A percentile compares a stretch with the other conserved stretches of the same genome.
phyloP scores from a whole-genome alignment of 1,140 invertebrate species.

The Camponotus pennsylvanicus region DNA sequence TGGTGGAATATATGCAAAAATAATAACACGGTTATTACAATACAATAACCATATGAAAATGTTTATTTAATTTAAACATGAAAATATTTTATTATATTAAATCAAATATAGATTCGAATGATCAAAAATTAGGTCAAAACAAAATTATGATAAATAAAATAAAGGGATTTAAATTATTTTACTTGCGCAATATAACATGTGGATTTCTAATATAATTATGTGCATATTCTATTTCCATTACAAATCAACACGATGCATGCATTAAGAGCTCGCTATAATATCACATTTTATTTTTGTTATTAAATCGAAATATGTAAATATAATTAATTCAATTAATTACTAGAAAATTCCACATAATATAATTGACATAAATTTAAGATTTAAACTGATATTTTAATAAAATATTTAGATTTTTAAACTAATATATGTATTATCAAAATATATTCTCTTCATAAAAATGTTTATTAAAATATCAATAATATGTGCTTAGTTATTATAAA shows the following conservation, averaged over 20 bases:
- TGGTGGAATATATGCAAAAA: too few relatives aligned
- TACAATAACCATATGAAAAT: too few relatives aligned
- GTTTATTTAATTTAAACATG: too few relatives aligned
- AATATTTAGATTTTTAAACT: conserved; percentile 23
- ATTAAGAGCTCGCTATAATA: background rate
- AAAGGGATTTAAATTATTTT: background rate
- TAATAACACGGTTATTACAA: too few relatives aligned
- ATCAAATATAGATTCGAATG: background rate
- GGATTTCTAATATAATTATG: background rate
- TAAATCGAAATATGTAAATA: conserved; percentile 31
- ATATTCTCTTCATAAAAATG: background rate
- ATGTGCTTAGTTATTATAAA: background rate
- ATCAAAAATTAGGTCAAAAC: background rate
- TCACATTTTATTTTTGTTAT: conserved; percentile 13
- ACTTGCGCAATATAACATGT: background rate
- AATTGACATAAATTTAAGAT: conserved; percentile 28
- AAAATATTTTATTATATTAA: background rate
- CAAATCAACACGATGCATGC: conserved; percentile 4
- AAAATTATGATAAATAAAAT: background rate
- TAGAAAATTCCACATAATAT: background rate
- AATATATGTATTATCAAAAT: conserved; percentile 4
- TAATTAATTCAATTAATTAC: conserved; percentile 25
- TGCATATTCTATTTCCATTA: background rate
- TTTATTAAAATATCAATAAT: conserved; percentile 21
- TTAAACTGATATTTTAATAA: conserved; percentile 17